Conservation (phyloP, 2,797 vertebrate species). For the Rhodeus uyekii region DNA sequence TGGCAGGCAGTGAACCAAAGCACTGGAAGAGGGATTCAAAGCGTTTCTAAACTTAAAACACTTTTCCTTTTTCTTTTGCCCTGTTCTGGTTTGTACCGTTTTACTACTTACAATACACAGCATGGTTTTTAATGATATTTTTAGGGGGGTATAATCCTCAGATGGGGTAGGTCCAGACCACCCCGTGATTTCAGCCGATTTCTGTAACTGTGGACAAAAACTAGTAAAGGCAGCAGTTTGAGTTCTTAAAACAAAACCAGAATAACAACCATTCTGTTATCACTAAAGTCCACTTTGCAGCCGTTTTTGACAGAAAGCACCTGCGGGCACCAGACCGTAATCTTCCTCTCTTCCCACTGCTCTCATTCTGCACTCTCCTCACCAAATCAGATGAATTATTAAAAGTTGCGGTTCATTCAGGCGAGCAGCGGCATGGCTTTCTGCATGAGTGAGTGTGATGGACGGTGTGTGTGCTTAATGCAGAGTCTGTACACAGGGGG, state of each 20-base stretch:
- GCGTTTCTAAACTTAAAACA: too few species aligned
- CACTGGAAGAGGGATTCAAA: too few species aligned
- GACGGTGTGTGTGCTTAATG: conserved; percentile 28
- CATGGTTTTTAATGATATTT: too few species aligned
- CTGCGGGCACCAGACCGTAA: conserved; percentile 10
- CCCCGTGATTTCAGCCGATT: too few species aligned
- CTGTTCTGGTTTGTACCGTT: too few species aligned
- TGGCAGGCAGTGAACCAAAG: too few species aligned
- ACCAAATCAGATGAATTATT: conserved; percentile 55
- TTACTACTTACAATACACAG: too few species aligned
- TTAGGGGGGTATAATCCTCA: too few species aligned
- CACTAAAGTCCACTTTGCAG: background rate
- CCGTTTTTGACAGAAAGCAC: background rate
- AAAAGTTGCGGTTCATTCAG: conserved; percentile 45
- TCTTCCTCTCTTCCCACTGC: conserved; percentile 6
- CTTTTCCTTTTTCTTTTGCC: too few species aligned
- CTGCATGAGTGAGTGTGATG: conserved; percentile 38
- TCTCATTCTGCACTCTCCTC: conserved; percentile 30
- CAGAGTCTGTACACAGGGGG: conserved; percentile 43
- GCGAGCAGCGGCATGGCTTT: conserved; percentile 28
- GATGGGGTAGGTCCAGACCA: too few species aligned
- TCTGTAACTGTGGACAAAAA: background rate
- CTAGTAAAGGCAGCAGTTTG: background rate
- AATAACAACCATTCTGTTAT: conserved; percentile 2
- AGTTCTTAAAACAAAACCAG: background rate